Conservation (phyloP, 1,140 invertebrate genomes). For the Holotrichia oblita region DNA sequence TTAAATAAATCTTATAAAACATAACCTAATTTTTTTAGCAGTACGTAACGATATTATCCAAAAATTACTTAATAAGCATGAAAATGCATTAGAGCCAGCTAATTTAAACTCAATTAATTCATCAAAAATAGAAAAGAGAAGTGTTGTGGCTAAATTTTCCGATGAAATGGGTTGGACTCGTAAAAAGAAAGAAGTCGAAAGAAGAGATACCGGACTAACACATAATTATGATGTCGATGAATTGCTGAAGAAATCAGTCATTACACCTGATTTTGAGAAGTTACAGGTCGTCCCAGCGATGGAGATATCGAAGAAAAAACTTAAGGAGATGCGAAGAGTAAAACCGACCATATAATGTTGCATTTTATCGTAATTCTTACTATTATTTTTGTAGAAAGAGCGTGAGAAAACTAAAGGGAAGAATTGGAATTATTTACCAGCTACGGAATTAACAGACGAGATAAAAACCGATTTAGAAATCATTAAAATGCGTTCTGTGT, state of each 20-base stretch:
- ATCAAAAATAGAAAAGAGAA: neutral
- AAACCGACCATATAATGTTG: conserved; percentile 39
- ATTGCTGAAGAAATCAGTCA: conserved; percentile 71
- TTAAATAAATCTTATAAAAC: no score
- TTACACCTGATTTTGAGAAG: conserved; percentile 74
- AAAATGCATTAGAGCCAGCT: conserved; percentile 40
- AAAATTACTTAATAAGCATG: conserved; percentile 49
- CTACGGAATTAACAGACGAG: conserved; percentile 89
- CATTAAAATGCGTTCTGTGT: conserved; percentile 89
- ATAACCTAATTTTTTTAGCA: neutral
- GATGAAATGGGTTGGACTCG: neutral
- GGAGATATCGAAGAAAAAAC: conserved; percentile 67
- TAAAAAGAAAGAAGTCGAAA: conserved; percentile 42
- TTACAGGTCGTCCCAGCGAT: conserved; percentile 69
- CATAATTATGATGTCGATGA: conserved; percentile 64
- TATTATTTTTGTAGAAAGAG: conserved; percentile 62
- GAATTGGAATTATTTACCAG: conserved; percentile 88
- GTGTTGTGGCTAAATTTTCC: neutral
- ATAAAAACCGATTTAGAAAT: conserved; percentile 86
- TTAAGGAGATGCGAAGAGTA: conserved; percentile 71
- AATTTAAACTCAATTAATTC: neutral
- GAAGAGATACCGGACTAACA: conserved; percentile 31
- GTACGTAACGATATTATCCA: conserved; percentile 43
- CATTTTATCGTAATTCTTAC: conserved; percentile 32
- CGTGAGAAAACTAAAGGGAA: conserved; percentile 82